Conservation (phyloP, 2,797 vertebrate species). For the Danionella dracula region DNA sequence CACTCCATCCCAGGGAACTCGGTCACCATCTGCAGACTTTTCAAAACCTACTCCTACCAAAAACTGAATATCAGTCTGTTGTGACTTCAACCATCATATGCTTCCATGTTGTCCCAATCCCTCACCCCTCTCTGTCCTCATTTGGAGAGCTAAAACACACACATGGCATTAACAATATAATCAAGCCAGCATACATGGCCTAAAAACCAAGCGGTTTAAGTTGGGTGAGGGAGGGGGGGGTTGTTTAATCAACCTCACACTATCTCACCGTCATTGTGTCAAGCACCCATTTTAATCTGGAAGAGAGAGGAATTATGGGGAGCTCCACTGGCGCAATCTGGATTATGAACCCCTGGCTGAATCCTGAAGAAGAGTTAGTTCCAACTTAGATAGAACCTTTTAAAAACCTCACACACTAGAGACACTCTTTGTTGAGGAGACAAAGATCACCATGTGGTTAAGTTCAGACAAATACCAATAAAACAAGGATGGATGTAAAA, state of each 20-base stretch:
- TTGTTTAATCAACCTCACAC: conserved; percentile 15
- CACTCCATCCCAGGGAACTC: not conserved
- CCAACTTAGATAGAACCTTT: conserved; percentile 5
- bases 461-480: no score
- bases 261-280: conserved; percentile 21
- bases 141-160: conserved; percentile 18
- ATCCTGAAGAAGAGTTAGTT: conserved; percentile 39
- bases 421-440: no score
- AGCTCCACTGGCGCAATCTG: conserved; percentile 18
- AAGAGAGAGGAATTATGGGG: conserved; percentile 30
- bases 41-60: not conserved
- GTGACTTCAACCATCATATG: conserved; percentile 28
- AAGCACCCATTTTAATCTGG: conserved; percentile 41
- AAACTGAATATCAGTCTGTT: not conserved
- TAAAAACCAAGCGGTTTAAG: conserved; percentile 13
- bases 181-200: conserved; percentile 2
- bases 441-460: no score
- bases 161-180: conserved; percentile 15
- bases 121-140: conserved; percentile 2
- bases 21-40: conserved; percentile 2
- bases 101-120: not conserved
- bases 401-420: no score
- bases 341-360: conserved; percentile 48
- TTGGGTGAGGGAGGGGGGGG: not conserved
- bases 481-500: no score